Evolutionary conservation across 2,797 vertebrate species (phyloP).

Genomic region (Aeoliscus strigatus): DNA sequence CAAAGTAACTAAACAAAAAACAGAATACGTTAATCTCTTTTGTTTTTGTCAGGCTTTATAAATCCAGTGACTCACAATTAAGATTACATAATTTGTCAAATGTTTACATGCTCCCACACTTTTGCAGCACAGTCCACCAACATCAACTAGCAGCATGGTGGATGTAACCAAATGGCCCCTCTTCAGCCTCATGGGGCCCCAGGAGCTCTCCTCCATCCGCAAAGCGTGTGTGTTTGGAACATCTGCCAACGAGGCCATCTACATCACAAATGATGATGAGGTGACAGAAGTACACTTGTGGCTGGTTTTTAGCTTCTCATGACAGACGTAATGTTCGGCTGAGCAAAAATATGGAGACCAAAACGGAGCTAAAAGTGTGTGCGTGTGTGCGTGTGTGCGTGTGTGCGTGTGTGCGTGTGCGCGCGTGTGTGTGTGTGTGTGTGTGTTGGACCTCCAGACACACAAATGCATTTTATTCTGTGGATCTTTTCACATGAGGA

Average conservation of each 20-base stretch:
- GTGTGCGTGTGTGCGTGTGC: too few species aligned
- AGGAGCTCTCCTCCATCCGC: constrained; percentile 81
- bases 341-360: too few species aligned
- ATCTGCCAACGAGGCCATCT: constrained; percentile 91
- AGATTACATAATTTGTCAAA: not conserved
- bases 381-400: too few species aligned
- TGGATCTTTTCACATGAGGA: too few species aligned
- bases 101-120: not conserved
- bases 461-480: too few species aligned
- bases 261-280: constrained; percentile 85
- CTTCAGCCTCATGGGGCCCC: constrained; percentile 86
- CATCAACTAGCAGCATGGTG: constrained; percentile 74
- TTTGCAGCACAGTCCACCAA: constrained; percentile 3
- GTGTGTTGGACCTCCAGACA: too few species aligned
- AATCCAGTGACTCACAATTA: not conserved
- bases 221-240: constrained; percentile 90
- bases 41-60: too few species aligned
- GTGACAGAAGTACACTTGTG: constrained; percentile 65
- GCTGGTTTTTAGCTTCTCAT: not conserved
- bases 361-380: too few species aligned
- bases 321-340: too few species aligned
- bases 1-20: too few species aligned
- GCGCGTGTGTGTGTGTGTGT: too few species aligned
- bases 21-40: too few species aligned
- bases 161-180: constrained; percentile 95